Evolutionary conservation across 2,113 vertebrate genomes (phyloP).

Genomic region (Bettongia penicillata): DNA sequence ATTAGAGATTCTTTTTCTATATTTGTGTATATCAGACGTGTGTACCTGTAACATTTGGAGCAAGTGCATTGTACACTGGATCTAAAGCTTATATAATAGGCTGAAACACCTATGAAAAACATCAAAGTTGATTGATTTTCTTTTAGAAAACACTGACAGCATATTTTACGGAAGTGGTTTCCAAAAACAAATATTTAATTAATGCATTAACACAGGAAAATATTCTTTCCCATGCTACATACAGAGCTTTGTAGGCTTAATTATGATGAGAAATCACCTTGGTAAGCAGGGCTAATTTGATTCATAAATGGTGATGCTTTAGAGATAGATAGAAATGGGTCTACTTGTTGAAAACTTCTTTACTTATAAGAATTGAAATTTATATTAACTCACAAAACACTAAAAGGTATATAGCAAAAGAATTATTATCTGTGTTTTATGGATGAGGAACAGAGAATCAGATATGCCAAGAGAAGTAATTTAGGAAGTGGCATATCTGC

Average conservation of each 20-base stretch:
- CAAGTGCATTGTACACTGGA: background rate
- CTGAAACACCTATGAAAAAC: too few relatives aligned
- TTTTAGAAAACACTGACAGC: background rate
- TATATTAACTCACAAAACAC: background rate
- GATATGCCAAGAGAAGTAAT: background rate
- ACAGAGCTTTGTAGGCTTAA: background rate
- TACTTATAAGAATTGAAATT: background rate
- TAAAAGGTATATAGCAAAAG: background rate
- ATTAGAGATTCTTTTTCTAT: background rate
- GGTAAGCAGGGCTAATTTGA: background rate
- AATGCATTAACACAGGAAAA: background rate
- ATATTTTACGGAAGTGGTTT: background rate
- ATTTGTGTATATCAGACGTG: background rate
- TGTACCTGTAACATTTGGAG: background rate
- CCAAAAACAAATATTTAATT: slow-evolving; percentile 18
- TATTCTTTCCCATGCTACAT: background rate
- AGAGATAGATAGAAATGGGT: slow-evolving; percentile 15
- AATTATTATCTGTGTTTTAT: background rate
- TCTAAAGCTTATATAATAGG: background rate
- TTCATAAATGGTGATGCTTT: background rate
- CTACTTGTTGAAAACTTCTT: background rate
- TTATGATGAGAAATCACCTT: background rate
- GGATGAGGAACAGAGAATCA: background rate
- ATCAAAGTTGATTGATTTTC: background rate
- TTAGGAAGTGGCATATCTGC: background rate